These are phyloP conservation scores for Punctoribates punctum DNA, from an alignment of 2,888 invertebrate genomes.

Conservation along the genomic window DNA sequence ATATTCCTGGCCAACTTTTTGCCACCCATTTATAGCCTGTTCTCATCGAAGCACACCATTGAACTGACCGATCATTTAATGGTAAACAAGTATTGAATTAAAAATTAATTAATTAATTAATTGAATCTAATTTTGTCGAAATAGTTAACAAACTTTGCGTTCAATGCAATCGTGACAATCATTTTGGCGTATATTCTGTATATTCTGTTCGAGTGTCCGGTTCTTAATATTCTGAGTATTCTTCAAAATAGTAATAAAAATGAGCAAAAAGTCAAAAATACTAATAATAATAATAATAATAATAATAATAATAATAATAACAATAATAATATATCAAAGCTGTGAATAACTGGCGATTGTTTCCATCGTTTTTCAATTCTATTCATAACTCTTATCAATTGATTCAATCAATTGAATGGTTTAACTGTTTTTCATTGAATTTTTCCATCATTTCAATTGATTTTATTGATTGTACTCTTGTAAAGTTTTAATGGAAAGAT, in stretches of 20 bases:
- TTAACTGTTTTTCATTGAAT: too few species aligned
- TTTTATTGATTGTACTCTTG: too few species aligned
- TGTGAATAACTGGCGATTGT: too few species aligned
- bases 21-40: slow-evolving; percentile 12
- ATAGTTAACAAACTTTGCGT: slow-evolving; percentile 20
- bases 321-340: too few species aligned
- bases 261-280: too few species aligned
- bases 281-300: too few species aligned
- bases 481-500: too few species aligned
- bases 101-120: not conserved
- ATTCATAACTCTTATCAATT: too few species aligned
- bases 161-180: slow-evolving; percentile 23
- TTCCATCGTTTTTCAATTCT: too few species aligned
- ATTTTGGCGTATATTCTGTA: slow-evolving; percentile 35
- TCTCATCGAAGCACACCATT: slow-evolving; percentile 1
- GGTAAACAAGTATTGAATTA: not conserved
- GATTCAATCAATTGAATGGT: too few species aligned
- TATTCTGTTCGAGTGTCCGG: slow-evolving; percentile 36
- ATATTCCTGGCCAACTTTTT: slow-evolving; percentile 36
- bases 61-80: slow-evolving; percentile 13
- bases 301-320: too few species aligned
- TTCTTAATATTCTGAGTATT: slow-evolving; percentile 28
- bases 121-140: not conserved
- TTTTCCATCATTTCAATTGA: too few species aligned
- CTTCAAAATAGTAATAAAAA: not conserved